Evolutionary conservation across 1,140 invertebrate species (phyloP).

Genomic region (Ditylenchus dipsaci): DNA sequence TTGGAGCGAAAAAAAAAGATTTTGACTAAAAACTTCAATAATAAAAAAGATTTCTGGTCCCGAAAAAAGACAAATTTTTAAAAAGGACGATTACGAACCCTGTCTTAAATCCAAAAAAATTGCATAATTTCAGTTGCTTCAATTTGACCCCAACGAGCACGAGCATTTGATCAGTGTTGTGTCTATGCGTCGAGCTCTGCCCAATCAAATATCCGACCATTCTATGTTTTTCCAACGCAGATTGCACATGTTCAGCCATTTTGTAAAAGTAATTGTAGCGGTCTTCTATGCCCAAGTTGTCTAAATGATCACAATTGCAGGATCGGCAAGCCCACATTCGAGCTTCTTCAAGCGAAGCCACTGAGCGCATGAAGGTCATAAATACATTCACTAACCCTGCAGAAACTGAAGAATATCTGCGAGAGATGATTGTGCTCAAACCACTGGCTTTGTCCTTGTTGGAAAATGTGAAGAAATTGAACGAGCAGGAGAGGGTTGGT

Average conservation of each 20-base stretch:
- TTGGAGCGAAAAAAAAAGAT: no score
- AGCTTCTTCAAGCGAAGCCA: constrained; percentile 15
- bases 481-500: constrained; percentile 31
- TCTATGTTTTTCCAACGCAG: constrained; percentile 35
- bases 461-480: constrained; percentile 28
- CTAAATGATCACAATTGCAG: constrained; percentile 16
- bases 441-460: constrained; percentile 24
- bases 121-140: constrained; percentile 24
- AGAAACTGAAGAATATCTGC: constrained; percentile 30
- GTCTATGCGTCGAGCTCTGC: constrained; percentile 23
- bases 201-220: constrained; percentile 34
- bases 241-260: constrained; percentile 36
- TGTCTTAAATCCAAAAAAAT: no score
- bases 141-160: constrained; percentile 37
- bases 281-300: background rate
- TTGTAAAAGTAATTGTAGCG: constrained; percentile 18
- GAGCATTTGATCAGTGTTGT: constrained; percentile 31
- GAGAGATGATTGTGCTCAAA: constrained; percentile 30
- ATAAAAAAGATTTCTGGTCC: no score
- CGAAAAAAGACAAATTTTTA: no score
- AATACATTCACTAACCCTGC: constrained; percentile 35
- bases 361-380: constrained; percentile 21
- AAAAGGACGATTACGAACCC: no score
- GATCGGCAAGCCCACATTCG: constrained; percentile 29
- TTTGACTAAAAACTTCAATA: no score